Evolutionary conservation across 2,797 vertebrate species (phyloP), one percentile per base, ranked within the genome.

Genomic region (Crenichthys baileyi): DNA sequence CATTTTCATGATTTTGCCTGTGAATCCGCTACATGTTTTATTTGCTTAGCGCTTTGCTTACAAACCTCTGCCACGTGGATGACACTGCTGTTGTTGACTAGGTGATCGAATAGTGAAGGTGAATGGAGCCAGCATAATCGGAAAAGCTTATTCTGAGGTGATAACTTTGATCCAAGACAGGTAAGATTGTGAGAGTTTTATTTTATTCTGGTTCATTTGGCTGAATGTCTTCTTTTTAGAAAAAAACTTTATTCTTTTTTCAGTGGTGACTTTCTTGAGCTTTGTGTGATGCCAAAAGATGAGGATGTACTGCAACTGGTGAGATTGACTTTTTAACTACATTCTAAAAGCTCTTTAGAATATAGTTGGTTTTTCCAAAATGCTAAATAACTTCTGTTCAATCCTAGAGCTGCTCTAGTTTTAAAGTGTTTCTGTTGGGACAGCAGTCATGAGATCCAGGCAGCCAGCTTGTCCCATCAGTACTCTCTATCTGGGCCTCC

Each of bases 241-340:
- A 41, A 55, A 55, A 51, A 51, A 1, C 12, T 13, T 3, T 3
- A 5, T 60, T 67, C 11, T 70, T 36, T 50, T 91, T 96, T 83
- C 94, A 99, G 98, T 92, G 97, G 97, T 74, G 95, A 96, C 44
- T 92, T 97, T 80, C 95, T 99, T 89, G 97, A 99, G 88, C 97
- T 99, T 87, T 98, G 98, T 86, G 98, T 99, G 84, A 99, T 99
- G 98, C 98, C 98, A 90, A 99, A 99, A 96, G 98, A 99, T 81
- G 98, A 99, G 90, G 98, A 99, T 85, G 98, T 99, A 82, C 96
- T 99, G 78, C 98, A 99, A 46, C 89, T 99, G 96, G 98, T 99
- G 96, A 94, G 97, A 93, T 79, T 79, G 24, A 11, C 1, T 15
- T 82, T 82, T 24, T 72, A 12, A 41, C 75, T 24, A n/a, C 26